Evolutionary conservation across 2,797 vertebrate species (phyloP), one percentile per base, ranked within the genome.

Genomic region (Halcyon smyrnensis): DNA sequence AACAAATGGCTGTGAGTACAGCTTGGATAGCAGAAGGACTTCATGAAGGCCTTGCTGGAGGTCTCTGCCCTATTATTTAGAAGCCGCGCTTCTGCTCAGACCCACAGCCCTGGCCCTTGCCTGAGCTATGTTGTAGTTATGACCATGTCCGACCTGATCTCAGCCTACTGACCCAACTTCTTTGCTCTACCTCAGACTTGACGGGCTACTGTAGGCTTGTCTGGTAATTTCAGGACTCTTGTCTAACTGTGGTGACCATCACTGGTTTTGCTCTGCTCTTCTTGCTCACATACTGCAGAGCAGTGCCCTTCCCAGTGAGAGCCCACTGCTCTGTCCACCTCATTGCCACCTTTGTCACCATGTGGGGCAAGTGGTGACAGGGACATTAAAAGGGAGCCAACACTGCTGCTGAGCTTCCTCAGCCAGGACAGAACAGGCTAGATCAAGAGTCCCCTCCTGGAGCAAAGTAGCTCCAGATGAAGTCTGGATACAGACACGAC

Each of bases 31-130:
- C 67, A 90, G 70, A 57, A 53, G 23, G 17, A 68, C 12, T 18
- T 65, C 41, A 24, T 0, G 2, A 21, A 74, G 19, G 6, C 11
- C 11, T 57, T 50, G 2, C 20, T 77, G 50, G 56, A 63, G 28
- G 37, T 11, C 34, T 78, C 39, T 37, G 12, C 15, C 23, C 50
- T 4, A 1, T 2, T 0, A 6, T 24, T 36, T 19, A 2, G 2
- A 37, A 48, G 11, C 8, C 75, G 39, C 18, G 2, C 11, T 59
- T 53, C 13, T 24, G 53, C 20, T 74, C 37, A 70, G 8, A 30
- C 10, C 20, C 68, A 17, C 20, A 34, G 71, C 6, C 13, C 3
- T 15, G 27, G 41, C 28, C 19, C 37, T 37, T 59, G 34, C 8
- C 30, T 70, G 28, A 68, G 14, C 20, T 34, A 0, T 41, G 10